phyloP scores from a whole-genome alignment of 2,113 vertebrate genomes.

The Eonycteris spelaea region DNA sequence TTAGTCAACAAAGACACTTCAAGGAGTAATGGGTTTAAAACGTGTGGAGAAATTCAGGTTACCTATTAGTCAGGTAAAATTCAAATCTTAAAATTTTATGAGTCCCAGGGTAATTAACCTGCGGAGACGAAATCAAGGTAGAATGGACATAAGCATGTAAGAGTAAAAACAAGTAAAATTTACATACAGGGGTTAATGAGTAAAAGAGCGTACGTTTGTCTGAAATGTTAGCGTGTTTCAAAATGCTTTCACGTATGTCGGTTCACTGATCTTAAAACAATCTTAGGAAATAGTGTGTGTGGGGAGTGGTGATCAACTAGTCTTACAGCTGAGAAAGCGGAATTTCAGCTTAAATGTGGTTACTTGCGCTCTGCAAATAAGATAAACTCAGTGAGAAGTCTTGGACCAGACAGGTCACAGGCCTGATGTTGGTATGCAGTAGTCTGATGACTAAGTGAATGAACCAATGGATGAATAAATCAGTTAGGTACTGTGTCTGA shows the following conservation, averaged over 20 bases:
- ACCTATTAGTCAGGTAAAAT: conserved; percentile 50
- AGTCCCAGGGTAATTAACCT: neutral
- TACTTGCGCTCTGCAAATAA: neutral
- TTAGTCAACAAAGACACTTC: conserved; percentile 57
- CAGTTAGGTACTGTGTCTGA: neutral
- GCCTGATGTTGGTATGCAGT: neutral
- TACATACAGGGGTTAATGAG: conserved; percentile 9
- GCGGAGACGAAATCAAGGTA: neutral
- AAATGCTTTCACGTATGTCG: neutral
- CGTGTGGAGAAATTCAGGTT: neutral
- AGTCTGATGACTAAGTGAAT: neutral
- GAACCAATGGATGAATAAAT: neutral
- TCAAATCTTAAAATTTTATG: conserved; percentile 56
- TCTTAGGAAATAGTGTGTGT: neutral
- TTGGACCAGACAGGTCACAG: neutral
- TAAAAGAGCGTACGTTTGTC: neutral
- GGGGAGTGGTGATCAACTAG: neutral
- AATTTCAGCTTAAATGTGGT: neutral
- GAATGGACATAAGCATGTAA: neutral
- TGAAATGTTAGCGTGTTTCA: neutral
- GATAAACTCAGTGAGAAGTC: neutral
- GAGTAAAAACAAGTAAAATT: neutral
- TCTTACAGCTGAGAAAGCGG: neutral
- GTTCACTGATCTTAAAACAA: neutral
- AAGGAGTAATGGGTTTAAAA: conserved; percentile 3